Percentiles rank a stretch among this genome's conserved stretches.
These are phyloP conservation scores for Myotis brandtii DNA, from an alignment of 2,113 vertebrate species.

Conservation along the genomic window DNA sequence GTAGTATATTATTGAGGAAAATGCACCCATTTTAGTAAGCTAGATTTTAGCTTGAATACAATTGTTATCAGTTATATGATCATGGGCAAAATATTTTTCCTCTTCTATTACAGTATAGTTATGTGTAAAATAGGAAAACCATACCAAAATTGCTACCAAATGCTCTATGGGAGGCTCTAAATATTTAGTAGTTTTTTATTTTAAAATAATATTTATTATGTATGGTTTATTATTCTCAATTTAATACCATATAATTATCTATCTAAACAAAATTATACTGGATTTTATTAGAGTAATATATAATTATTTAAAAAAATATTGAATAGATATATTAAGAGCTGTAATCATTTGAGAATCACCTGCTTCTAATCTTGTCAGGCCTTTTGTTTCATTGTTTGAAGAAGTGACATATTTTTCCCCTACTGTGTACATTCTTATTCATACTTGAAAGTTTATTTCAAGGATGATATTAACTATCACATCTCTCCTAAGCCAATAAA, in stretches of 20 bases:
- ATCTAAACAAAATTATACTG: neutral
- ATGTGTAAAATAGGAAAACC: neutral
- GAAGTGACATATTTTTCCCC: neutral
- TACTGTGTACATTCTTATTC: neutral
- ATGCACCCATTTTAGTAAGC: neutral
- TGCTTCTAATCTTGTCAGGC: neutral
- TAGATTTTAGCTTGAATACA: neutral
- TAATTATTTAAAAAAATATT: conserved; percentile 2
- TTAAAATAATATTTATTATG: neutral
- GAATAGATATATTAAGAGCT: neutral
- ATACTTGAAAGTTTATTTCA: neutral
- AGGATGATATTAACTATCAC: neutral
- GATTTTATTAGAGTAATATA: neutral
- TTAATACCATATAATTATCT: neutral
- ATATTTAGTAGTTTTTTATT: neutral
- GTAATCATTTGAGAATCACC: neutral
- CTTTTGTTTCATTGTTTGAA: neutral
- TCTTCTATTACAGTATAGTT: neutral
- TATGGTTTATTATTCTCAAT: neutral
- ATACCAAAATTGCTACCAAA: neutral
- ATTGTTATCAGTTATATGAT: neutral
- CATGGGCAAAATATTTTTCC: neutral
- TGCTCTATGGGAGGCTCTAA: neutral
- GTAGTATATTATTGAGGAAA: neutral
- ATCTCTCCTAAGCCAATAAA: neutral